Conservation (phyloP, 1,140 invertebrate genomes). For the Dinoponera quadriceps region DNA sequence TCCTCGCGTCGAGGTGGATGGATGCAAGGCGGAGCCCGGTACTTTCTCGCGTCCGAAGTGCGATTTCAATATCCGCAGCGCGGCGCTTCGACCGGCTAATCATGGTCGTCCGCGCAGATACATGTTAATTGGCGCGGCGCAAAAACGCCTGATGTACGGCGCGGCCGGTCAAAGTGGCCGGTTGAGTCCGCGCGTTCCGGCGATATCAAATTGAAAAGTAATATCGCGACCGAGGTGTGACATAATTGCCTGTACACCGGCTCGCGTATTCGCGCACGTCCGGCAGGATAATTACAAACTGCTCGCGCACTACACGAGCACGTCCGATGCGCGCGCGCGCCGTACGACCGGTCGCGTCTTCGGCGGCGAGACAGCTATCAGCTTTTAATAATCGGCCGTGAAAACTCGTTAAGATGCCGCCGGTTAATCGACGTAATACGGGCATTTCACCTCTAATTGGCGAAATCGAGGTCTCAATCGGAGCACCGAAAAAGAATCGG, state of each 20-base stretch:
- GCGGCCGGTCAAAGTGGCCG: not conserved
- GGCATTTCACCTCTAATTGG: conserved; percentile 72
- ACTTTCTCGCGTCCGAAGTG: conserved; percentile 53
- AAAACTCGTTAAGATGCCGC: conserved; percentile 75
- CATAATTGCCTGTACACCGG: conserved; percentile 69
- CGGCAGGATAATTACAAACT: conserved; percentile 72
- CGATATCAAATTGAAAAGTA: conserved; percentile 74
- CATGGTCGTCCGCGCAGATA: conserved; percentile 51
- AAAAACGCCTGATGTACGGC: not conserved
- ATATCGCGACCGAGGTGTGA: conserved; percentile 69
- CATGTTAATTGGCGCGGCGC: conserved; percentile 64
- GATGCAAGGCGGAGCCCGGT: not conserved
- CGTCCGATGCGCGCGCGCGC: not conserved
- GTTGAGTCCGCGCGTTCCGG: not conserved
- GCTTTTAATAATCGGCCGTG: conserved; percentile 74
- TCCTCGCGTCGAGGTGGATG: not conserved
- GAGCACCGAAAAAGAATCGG: conserved; percentile 15
- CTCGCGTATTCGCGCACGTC: conserved; percentile 52
- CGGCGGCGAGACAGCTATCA: conserved; percentile 64
- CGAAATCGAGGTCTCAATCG: conserved; percentile 73
- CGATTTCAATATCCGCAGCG: conserved; percentile 74
- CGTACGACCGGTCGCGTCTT: conserved; percentile 12
- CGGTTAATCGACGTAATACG: conserved; percentile 64
- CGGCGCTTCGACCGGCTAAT: conserved; percentile 67
- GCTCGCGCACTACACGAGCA: conserved; percentile 1